These are phyloP conservation scores for Limanda limanda DNA, from an alignment of 2,113 vertebrate genomes.

Conservation along the genomic window DNA sequence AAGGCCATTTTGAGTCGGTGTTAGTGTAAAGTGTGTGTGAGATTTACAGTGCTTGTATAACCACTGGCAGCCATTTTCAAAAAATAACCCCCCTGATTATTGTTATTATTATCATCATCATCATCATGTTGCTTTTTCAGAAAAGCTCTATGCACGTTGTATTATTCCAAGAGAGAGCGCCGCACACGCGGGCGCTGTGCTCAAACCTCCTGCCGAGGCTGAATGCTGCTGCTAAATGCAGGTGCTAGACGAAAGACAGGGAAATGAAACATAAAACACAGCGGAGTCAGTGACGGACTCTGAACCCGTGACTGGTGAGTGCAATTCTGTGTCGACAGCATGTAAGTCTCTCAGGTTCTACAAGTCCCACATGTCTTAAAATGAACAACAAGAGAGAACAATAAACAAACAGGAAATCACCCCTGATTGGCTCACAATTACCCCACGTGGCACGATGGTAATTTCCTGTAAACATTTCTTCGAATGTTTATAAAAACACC, in stretches of 20 bases:
- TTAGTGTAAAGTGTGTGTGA: conserved; percentile 69
- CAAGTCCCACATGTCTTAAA: conserved; percentile 29
- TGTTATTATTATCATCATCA: conserved; percentile 8
- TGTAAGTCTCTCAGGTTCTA: conserved; percentile 54
- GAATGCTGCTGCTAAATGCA: conserved; percentile 23
- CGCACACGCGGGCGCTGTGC: conserved; percentile 45
- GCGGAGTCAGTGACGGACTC: conserved; percentile 36
- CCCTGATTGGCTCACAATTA: conserved; percentile 71
- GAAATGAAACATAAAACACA: conserved; percentile 32
- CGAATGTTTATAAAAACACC: conserved; percentile 74
- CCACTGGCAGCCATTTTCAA: conserved; percentile 54
- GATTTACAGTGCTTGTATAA: conserved; percentile 68
- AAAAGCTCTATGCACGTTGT: conserved; percentile 27
- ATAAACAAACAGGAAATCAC: conserved; percentile 55
- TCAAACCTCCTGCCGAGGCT: conserved; percentile 37
- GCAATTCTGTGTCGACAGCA: conserved; percentile 72
- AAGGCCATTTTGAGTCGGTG: conserved; percentile 78
- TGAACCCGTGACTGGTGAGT: conserved; percentile 67
- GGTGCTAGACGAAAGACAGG: conserved; percentile 31
- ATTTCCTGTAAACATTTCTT: conserved; percentile 77
- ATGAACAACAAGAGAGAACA: conserved; percentile 18
- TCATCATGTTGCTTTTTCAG: conserved; percentile 10
- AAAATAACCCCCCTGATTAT: conserved; percentile 18
- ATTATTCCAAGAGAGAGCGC: conserved; percentile 49
- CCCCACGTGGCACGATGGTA: conserved; percentile 77